Evolutionary conservation across 1,140 invertebrate genomes (phyloP).

Genomic region (Luehdorfia chinensis): DNA sequence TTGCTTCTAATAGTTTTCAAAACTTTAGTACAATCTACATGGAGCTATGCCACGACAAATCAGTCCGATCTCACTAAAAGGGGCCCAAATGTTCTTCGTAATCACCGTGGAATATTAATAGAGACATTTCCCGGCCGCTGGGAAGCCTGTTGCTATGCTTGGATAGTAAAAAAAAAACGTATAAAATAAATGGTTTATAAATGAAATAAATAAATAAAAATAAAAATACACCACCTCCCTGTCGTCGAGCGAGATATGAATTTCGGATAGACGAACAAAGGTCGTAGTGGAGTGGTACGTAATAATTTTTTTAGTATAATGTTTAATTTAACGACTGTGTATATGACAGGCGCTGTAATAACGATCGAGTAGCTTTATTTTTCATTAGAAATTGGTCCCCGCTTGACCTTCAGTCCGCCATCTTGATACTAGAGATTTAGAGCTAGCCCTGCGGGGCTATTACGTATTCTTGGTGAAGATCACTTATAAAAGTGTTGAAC

Average conservation of each 20-base stretch:
- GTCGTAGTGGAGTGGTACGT: not conserved
- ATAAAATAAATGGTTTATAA: constrained; percentile 10
- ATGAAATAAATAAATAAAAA: constrained; percentile 4
- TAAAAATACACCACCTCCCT: constrained; percentile 2
- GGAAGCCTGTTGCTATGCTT: not conserved
- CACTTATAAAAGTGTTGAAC: too few species aligned
- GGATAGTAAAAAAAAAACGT: not conserved
- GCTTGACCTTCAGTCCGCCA: too few species aligned
- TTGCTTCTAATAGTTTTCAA: not conserved
- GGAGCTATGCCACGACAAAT: not conserved
- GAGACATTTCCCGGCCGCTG: not conserved
- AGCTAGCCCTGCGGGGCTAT: too few species aligned
- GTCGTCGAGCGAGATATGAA: constrained; percentile 6
- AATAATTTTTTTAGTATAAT: too few species aligned
- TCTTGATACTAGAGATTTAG: too few species aligned
- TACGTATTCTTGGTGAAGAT: too few species aligned
- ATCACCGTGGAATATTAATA: constrained; percentile 6
- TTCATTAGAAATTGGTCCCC: not conserved
- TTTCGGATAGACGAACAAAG: not conserved
- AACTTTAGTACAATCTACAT: not conserved
- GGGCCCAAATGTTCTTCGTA: not conserved
- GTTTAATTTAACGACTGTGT: too few species aligned
- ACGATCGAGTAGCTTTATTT: not conserved
- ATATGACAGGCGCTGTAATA: not conserved
- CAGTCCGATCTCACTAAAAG: not conserved